A percentile compares a stretch with the other conserved stretches of the same genome.
Evolutionary conservation across 2,113 vertebrate species (phyloP).

Genomic region (Catharus bicknelli): DNA sequence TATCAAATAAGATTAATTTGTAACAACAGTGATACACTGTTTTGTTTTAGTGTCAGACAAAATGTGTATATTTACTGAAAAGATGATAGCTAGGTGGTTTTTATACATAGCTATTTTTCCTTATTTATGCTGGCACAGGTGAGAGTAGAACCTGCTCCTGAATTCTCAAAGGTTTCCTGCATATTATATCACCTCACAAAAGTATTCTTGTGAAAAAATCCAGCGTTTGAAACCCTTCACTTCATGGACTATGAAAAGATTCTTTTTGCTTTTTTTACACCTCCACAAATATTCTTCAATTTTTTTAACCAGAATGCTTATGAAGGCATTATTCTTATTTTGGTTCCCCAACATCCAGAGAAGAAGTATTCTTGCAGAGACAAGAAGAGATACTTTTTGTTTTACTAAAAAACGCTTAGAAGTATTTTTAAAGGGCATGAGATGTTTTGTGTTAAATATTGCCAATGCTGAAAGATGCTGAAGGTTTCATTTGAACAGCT

Average conservation of each 20-base stretch:
- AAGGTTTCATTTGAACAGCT: constrained; percentile 31
- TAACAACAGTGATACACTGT: background rate
- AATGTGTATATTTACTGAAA: background rate
- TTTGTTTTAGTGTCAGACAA: background rate
- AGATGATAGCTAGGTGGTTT: background rate
- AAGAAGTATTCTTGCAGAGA: background rate
- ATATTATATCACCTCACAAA: background rate
- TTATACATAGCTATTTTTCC: background rate
- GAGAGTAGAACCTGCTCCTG: background rate
- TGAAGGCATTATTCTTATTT: background rate
- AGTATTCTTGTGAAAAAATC: background rate
- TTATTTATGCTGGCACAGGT: background rate
- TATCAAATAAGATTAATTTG: constrained; percentile 34
- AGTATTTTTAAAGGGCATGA: constrained; percentile 15
- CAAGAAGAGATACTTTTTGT: background rate
- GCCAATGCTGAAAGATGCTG: constrained; percentile 17
- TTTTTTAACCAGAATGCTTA: background rate
- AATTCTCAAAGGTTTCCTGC: background rate
- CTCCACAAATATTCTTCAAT: background rate
- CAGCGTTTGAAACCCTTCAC: background rate
- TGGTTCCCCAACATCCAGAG: background rate
- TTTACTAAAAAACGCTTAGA: background rate
- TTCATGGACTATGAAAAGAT: background rate
- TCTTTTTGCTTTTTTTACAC: background rate
- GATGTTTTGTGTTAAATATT: constrained; percentile 26